phyloP scores from a whole-genome alignment of 1,140 invertebrate species.

The Diorhabda sublineata region DNA sequence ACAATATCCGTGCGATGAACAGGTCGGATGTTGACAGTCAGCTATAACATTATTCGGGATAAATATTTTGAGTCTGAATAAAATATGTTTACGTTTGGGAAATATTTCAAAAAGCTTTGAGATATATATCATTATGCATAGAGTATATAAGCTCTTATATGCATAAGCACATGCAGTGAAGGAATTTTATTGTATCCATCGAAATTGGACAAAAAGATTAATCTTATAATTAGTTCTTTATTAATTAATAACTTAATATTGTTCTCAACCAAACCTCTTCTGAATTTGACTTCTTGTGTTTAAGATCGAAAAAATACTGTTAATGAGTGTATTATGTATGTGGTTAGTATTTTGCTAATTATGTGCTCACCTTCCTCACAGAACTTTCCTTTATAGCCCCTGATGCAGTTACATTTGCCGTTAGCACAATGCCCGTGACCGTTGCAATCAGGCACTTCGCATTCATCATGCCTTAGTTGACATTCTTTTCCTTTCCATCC shows the following conservation, averaged over 20 bases:
- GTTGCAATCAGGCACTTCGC: conserved; percentile 91
- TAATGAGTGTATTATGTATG: too few species aligned
- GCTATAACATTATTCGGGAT: conserved; percentile 51
- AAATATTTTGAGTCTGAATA: conserved; percentile 10
- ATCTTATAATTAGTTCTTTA: too few species aligned
- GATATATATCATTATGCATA: too few species aligned
- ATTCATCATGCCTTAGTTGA: conserved; percentile 86
- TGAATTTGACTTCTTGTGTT: too few species aligned
- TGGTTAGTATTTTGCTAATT: too few species aligned
- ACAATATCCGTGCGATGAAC: conserved; percentile 93
- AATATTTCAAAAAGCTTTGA: not conserved
- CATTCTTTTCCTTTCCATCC: conserved; percentile 97
- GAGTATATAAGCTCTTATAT: too few species aligned
- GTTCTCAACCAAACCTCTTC: too few species aligned
- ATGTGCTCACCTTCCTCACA: conserved; percentile 71
- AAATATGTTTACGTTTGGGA: not conserved
- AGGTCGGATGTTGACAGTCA: conserved; percentile 93
- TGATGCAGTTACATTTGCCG: conserved; percentile 89
- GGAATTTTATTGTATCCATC: too few species aligned
- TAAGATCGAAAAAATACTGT: too few species aligned
- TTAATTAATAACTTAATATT: too few species aligned
- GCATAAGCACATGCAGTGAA: too few species aligned
- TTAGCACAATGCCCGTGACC: conserved; percentile 93
- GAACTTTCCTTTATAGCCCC: conserved; percentile 89
- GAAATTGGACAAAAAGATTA: too few species aligned